phyloP scores from a whole-genome alignment of 1,140 invertebrate species.

The Lasioglossum baleicum region DNA sequence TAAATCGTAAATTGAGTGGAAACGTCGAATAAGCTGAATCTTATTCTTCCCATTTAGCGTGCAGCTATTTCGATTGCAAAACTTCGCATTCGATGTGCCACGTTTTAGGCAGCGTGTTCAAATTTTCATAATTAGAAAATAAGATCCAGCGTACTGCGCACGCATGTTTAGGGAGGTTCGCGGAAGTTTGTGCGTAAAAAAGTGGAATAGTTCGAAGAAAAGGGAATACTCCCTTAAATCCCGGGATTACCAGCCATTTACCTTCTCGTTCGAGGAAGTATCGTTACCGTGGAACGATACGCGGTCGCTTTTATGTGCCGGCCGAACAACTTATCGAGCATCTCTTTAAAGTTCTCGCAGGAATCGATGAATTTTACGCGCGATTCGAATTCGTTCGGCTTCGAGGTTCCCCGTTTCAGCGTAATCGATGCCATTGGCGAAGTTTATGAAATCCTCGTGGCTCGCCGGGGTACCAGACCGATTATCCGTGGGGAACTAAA shows the following conservation, averaged over 20 bases:
- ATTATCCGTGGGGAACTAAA: not conserved
- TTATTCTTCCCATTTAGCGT: too few species aligned
- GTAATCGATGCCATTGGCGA: not conserved
- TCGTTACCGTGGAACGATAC: conserved; percentile 15
- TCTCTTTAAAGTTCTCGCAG: not conserved
- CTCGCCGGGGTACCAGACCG: not conserved
- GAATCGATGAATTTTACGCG: not conserved
- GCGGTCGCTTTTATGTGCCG: not conserved
- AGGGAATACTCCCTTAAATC: not conserved
- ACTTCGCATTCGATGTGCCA: too few species aligned
- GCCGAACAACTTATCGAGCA: conserved; percentile 20
- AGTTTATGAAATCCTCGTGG: not conserved
- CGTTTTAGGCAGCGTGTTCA: too few species aligned
- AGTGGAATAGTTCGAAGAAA: too few species aligned
- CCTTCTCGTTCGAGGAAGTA: not conserved
- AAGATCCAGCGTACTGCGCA: too few species aligned
- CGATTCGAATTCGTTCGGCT: not conserved
- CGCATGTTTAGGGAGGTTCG: too few species aligned
- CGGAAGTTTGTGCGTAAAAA: too few species aligned
- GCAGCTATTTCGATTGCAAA: too few species aligned
- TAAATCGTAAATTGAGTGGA: too few species aligned
- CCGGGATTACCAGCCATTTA: not conserved
- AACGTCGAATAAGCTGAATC: too few species aligned
- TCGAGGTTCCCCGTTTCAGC: not conserved
- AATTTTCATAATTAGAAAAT: too few species aligned